A percentile compares a stretch with the other conserved stretches of the same genome.
These are phyloP conservation scores for Cerastis rubricosa DNA, from an alignment of 2,888 invertebrate species.

Conservation along the genomic window DNA sequence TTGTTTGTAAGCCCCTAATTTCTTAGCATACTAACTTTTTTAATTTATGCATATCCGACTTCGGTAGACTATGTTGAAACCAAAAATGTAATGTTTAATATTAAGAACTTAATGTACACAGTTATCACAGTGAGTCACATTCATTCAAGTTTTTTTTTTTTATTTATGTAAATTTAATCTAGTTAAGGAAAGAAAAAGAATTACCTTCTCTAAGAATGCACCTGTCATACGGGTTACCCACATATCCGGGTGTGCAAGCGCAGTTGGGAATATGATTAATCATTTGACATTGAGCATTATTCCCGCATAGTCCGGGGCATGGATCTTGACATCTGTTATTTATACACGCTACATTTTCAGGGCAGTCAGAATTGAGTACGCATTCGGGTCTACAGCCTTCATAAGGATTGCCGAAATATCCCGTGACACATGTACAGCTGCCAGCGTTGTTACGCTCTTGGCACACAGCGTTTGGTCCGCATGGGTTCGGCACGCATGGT, in stretches of 20 bases:
- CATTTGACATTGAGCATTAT: constrained; percentile 93
- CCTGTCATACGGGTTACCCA: constrained; percentile 93
- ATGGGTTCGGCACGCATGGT: constrained; percentile 92
- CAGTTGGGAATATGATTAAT: constrained; percentile 95
- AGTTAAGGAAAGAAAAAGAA: background rate
- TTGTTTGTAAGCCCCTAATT: no score
- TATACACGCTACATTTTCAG: constrained; percentile 92
- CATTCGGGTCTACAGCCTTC: constrained; percentile 94
- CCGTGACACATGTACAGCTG: constrained; percentile 93
- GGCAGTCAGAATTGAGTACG: constrained; percentile 92
- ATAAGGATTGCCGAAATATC: constrained; percentile 93
- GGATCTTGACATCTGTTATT: constrained; percentile 93
- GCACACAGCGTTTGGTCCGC: constrained; percentile 93
- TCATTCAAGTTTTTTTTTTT: no score
- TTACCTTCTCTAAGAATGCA: constrained; percentile 84
- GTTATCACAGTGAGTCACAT: no score
- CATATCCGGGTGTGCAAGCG: constrained; percentile 92
- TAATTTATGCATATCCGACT: no score
- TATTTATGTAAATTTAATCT: background rate
- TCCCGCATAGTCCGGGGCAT: constrained; percentile 94
- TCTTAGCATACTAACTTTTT: no score
- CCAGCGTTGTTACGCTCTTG: constrained; percentile 92
- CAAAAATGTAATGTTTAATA: no score
- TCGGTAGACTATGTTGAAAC: no score
- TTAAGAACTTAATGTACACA: no score